Evolutionary conservation across 2,113 vertebrate genomes (phyloP), one percentile per base, ranked within the genome.

Genomic region (Phoenicopterus ruber): DNA sequence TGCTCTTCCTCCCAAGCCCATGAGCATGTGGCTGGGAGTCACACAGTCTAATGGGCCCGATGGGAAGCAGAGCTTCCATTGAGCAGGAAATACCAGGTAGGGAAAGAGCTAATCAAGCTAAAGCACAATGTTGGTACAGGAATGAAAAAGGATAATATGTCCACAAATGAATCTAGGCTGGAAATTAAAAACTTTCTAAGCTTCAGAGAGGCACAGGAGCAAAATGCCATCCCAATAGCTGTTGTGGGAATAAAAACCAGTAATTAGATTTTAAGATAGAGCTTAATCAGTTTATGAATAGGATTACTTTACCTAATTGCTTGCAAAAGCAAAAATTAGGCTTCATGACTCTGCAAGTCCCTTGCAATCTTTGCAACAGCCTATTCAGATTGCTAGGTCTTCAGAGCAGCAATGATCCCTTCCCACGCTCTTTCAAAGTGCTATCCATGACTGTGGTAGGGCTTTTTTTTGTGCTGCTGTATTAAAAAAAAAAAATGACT

Each of bases 21-120:
- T 40, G 34, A 38, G 16, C n/a, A 4, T 0, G 0, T 62, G 50
- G 7, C 22, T 74, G 29, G 38, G 52, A 54, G 34, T 61, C 52
- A 74, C 14, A 10, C 10, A 47, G 19, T 40, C 38, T 90, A 16
- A 49, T 28, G 42, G 20, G 13, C 11, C 34, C 2, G 3, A 36
- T 11, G 49, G 34, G 66, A 58, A 86, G 62, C 32, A n/a, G n/a
- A n/a, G n/a, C n/a, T n/a, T 76, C 47, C 59, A 14, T 46, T 58
- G n/a, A 54, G 31, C 18, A 54, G 46, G 26, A 61, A 84, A 49
- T 49, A 65, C 6, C 34, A 24, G 29, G 18, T 6, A 67, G n/a
- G 17, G 10, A 67, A 59, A 88, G 25, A 76, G 9, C 9, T 76
- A 6, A 67, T 82, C 28, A 47, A 49, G 47, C 7, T 46, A 36